Conservation (phyloP, 2,888 invertebrate genomes). For the Acleris laterana region DNA sequence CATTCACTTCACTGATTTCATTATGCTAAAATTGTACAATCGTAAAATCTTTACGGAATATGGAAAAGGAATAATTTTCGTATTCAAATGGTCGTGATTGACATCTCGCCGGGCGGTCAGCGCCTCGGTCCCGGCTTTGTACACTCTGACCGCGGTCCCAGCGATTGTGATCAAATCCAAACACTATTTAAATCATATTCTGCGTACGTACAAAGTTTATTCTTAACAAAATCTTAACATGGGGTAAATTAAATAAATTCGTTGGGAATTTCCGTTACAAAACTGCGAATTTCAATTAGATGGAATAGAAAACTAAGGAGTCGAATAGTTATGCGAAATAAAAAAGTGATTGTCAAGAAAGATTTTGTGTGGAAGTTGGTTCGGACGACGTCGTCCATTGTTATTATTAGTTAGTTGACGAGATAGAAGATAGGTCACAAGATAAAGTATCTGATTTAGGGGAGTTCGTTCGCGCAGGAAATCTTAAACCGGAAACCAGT, state of each 20-base stretch:
- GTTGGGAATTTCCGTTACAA: slow-evolving; percentile 69
- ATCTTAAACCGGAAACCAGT: background rate
- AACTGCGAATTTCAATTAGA: slow-evolving; percentile 31
- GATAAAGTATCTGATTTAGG: slow-evolving; percentile 21
- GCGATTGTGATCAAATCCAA: slow-evolving; percentile 71
- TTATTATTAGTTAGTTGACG: slow-evolving; percentile 6
- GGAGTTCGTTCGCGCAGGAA: background rate
- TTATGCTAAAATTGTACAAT: slow-evolving; percentile 73
- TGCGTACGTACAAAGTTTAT: slow-evolving; percentile 53
- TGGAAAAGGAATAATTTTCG: slow-evolving; percentile 72
- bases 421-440: slow-evolving; percentile 10
- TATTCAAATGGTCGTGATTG: slow-evolving; percentile 81
- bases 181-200: slow-evolving; percentile 69
- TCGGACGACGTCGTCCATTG: slow-evolving; percentile 4
- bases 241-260: slow-evolving; percentile 33
- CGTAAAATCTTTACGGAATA: slow-evolving; percentile 74
- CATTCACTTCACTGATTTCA: slow-evolving; percentile 71
- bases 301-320: background rate
- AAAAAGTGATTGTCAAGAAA: slow-evolving; percentile 8
- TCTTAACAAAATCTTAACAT: slow-evolving; percentile 51
- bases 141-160: slow-evolving; percentile 72
- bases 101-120: slow-evolving; percentile 81
- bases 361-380: slow-evolving; percentile 8
- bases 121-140: slow-evolving; percentile 67
- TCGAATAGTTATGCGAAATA: slow-evolving; percentile 20